Conservation (phyloP, 2,888 invertebrate genomes). For the Steromphala cineraria region DNA sequence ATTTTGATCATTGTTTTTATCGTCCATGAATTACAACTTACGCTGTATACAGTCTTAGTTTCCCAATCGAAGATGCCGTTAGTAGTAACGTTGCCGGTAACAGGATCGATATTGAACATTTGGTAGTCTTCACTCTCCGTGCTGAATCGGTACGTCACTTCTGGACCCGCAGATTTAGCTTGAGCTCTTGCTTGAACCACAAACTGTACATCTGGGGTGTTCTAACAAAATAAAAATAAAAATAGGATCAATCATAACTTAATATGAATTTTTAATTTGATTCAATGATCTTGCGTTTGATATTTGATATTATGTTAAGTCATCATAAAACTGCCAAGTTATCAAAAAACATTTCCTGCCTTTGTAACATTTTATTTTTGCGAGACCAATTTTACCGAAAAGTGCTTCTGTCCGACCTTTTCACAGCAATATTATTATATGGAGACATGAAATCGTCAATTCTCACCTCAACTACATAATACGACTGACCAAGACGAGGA, state of each 20-base stretch:
- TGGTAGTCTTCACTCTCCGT: constrained; percentile 91
- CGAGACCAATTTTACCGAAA: too few species aligned
- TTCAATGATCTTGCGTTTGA: too few species aligned
- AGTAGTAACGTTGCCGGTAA: constrained; percentile 87
- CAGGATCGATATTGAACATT: constrained; percentile 92
- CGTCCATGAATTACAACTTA: constrained; percentile 41
- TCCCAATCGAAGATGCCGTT: constrained; percentile 94
- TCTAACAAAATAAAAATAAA: constrained; percentile 20
- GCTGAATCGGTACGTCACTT: constrained; percentile 45
- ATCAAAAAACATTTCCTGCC: too few species aligned
- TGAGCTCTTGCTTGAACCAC: constrained; percentile 39
- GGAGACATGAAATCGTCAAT: too few species aligned
- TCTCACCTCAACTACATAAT: constrained; percentile 34
- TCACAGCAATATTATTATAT: too few species aligned
- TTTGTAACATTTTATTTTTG: too few species aligned
- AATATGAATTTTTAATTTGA: too few species aligned
- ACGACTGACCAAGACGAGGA: constrained; percentile 26
- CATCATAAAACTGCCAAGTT: too few species aligned
- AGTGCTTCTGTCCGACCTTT: too few species aligned
- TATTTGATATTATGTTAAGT: too few species aligned
- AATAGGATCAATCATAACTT: not conserved
- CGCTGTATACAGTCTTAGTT: constrained; percentile 47
- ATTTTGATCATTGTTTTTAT: too few species aligned
- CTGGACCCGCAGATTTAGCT: constrained; percentile 38
- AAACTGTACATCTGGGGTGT: constrained; percentile 19